Conservation (phyloP, 2,888 invertebrate species). For the Hirudinaria manillensis region DNA sequence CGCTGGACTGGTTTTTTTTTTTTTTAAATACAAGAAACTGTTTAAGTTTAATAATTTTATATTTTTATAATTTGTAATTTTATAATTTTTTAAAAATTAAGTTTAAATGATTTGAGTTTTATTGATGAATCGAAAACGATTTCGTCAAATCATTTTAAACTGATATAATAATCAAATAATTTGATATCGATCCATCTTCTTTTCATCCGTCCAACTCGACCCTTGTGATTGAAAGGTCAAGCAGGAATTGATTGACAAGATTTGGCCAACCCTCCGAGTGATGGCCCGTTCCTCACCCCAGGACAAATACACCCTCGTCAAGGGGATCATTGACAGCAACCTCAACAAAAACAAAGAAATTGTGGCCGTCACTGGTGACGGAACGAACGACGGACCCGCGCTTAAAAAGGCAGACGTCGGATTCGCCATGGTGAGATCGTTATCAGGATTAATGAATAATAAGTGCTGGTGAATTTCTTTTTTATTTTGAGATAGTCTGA, state of each 20-base stretch:
- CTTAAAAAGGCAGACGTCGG: conserved; percentile 97
- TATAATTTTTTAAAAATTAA: neutral
- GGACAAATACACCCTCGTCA: conserved; percentile 96
- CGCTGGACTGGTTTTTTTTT: neutral
- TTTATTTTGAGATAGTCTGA: neutral
- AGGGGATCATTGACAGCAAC: conserved; percentile 96
- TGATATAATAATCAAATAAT: no score
- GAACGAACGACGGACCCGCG: conserved; percentile 92
- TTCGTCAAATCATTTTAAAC: no score
- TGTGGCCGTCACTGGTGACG: conserved; percentile 96
- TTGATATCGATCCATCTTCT: no score
- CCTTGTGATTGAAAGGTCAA: conserved; percentile 65
- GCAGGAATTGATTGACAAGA: conserved; percentile 86
- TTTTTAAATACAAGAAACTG: neutral
- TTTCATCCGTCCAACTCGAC: no score
- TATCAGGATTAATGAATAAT: neutral
- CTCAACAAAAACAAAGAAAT: conserved; percentile 83
- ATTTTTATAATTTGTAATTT: neutral
- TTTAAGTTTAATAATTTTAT: neutral
- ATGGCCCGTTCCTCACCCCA: conserved; percentile 93
- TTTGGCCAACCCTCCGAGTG: conserved; percentile 93
- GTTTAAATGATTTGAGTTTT: neutral
- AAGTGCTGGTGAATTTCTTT: neutral
- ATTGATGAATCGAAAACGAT: no score
- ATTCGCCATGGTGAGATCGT: conserved; percentile 79